Percentiles rank a stretch among this genome's conserved stretches.
phyloP scores from a whole-genome alignment of 2,113 vertebrate genomes.

The Ctenomys sociabilis region DNA sequence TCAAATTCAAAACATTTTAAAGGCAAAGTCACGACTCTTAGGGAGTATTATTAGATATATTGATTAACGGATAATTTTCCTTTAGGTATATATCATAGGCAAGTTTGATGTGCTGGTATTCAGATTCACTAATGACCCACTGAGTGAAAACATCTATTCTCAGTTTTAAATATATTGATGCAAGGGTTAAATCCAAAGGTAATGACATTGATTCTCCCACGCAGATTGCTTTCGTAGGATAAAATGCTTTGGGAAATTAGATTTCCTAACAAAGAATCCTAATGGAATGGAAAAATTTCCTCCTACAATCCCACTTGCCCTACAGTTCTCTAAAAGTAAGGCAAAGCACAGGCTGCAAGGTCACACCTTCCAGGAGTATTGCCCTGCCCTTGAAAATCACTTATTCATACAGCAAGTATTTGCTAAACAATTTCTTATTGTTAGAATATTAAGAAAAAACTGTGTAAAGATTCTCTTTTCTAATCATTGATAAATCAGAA shows the following conservation, averaged over 20 bases:
- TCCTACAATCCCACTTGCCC: constrained; percentile 42
- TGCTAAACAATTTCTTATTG: not conserved
- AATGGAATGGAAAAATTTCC: not conserved
- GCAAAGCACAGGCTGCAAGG: not conserved
- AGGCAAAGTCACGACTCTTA: not conserved
- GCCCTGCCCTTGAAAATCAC: not conserved
- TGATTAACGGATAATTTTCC: not conserved
- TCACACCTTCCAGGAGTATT: not conserved
- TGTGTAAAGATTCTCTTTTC: constrained; percentile 19
- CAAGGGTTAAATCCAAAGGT: not conserved
- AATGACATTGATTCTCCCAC: constrained; percentile 11
- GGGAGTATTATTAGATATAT: not conserved
- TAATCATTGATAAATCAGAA: constrained; percentile 29
- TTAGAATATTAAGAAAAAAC: not conserved
- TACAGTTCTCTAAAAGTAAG: not conserved
- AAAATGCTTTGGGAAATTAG: constrained; percentile 3
- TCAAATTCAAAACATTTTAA: constrained; percentile 52
- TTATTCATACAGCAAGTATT: constrained; percentile 1
- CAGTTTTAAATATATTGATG: not conserved
- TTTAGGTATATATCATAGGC: not conserved
- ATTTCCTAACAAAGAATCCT: constrained; percentile 24
- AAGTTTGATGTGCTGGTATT: constrained; percentile 24
- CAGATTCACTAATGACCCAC: not conserved
- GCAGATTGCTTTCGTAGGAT: not conserved
- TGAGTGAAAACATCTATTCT: not conserved